Base-by-base conservation (phyloP, 2,888 invertebrate genomes). In the Strigamia crassipes region DNA sequence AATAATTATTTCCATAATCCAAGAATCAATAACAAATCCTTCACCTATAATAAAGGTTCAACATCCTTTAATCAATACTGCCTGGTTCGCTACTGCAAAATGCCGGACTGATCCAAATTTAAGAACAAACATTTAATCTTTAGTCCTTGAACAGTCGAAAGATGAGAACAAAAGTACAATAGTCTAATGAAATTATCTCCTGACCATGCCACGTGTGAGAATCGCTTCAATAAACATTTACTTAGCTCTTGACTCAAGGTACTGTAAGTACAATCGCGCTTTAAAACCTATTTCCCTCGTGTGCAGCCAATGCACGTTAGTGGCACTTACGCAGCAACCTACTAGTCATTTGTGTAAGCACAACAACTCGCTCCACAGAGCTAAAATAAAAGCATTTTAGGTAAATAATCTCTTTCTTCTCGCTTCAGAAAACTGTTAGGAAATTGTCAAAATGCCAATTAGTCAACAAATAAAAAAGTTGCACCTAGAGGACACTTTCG, bases 371-470 rank as follows among this genome's bases (percentile, higher is more conserved):
- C 27, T 27, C 1, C 27, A 27, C 27, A 27, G 27, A 2, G 27
- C 3, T 1, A 27, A 27, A 27, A 27, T 27, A 3, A 27, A 27
- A 27, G 27, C 3, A n/a, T 27, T 27, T 27, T 27, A 3, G 27
- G 27, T 27, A 27, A 27, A 27, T 27, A 27, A 27, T 27, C 3
- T 3, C 1, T 27, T 27, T 27, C 3, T 27, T 27, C 1, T 27
- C 3, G 1, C 27, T 27, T 27, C 27, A 12, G 12, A 9, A 73
- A 73, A 73, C 1, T 27, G 27, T 73, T 0, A 27, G 31, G n/a
- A n/a, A 73, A 27, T 73, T 73, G 73, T 73, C 73, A 73, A 13
- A n/a, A 73, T 73, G 73, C 73, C 73, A 73, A 73, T n/a, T 13
- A 15, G 73, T 73, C 31, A 73, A 73, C 73, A 73, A 73, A 66